These are phyloP conservation scores for Plectrocnemia conspersa DNA, from an alignment of 1,140 invertebrate species.

Conservation along the genomic window DNA sequence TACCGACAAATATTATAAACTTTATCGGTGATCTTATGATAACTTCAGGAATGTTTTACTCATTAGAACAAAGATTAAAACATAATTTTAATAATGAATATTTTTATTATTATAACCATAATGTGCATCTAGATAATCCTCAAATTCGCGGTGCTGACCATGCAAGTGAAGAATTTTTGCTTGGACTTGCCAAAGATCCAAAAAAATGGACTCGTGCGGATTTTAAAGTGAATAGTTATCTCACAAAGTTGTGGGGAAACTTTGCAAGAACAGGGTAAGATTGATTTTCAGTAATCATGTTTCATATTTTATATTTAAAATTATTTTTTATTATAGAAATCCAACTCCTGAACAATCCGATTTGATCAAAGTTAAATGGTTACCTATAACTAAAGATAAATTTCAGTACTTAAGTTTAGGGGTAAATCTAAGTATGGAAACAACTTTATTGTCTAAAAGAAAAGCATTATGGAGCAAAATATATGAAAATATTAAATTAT, in stretches of 20 bases:
- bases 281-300: no score
- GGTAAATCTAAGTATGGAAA: no score
- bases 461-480: no score
- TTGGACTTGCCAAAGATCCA: slow-evolving; percentile 37
- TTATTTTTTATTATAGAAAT: no score
- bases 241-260: slow-evolving; percentile 50
- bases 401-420: no score
- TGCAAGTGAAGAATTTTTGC: slow-evolving; percentile 46
- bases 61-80: slow-evolving; percentile 24
- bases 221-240: slow-evolving; percentile 39
- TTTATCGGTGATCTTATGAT: slow-evolving; percentile 47
- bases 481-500: no score
- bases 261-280: slow-evolving; percentile 51
- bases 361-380: no score
- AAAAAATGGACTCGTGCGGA: slow-evolving; percentile 38
- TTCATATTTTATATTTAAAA: no score
- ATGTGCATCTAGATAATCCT: slow-evolving; percentile 39
- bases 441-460: no score
- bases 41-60: slow-evolving; percentile 41
- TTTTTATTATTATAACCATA: slow-evolving; percentile 47
- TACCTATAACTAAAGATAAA: no score
- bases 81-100: slow-evolving; percentile 40
- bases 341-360: no score
- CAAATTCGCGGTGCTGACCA: slow-evolving; percentile 43
- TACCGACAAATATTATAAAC: slow-evolving; percentile 41